These are phyloP conservation scores for Ciconia maguari DNA, from an alignment of 2,113 vertebrate species.

Conservation along the genomic window DNA sequence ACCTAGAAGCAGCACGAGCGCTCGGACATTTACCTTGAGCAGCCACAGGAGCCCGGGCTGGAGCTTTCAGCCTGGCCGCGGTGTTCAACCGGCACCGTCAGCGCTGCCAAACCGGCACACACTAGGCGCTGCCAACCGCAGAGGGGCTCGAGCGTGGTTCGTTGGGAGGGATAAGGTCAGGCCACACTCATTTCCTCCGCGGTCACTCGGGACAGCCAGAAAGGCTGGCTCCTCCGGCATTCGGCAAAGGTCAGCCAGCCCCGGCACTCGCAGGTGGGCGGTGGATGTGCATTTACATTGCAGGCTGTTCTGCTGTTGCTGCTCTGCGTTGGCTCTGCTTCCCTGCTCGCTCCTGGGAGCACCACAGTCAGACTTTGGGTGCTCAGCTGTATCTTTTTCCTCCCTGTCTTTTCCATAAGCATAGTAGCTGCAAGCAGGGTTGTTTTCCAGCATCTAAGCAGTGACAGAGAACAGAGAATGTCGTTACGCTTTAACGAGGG, in stretches of 20 bases:
- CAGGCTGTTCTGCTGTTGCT: neutral
- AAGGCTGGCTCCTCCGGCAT: neutral
- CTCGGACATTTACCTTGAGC: neutral
- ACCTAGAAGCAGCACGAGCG: neutral
- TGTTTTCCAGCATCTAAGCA: neutral
- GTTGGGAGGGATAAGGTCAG: neutral
- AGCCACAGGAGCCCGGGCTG: neutral
- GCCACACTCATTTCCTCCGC: neutral
- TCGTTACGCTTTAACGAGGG: neutral
- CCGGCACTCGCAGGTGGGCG: fast-evolving
- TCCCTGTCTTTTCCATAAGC: neutral
- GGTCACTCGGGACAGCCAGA: neutral
- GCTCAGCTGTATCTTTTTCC: neutral
- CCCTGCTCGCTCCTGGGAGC: neutral
- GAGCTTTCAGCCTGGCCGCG: neutral
- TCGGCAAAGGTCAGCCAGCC: conserved; percentile 21
- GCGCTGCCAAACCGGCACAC: neutral
- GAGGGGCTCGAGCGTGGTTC: fast-evolving
- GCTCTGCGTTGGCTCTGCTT: neutral
- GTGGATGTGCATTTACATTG: neutral
- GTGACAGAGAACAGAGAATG: neutral
- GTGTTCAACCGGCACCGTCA: fast-evolving
- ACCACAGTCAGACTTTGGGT: neutral
- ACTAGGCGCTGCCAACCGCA: neutral
- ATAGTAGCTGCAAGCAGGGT: neutral